Evolutionary conservation across 2,888 invertebrate genomes (phyloP).

Genomic region (Euzophera pinguis): DNA sequence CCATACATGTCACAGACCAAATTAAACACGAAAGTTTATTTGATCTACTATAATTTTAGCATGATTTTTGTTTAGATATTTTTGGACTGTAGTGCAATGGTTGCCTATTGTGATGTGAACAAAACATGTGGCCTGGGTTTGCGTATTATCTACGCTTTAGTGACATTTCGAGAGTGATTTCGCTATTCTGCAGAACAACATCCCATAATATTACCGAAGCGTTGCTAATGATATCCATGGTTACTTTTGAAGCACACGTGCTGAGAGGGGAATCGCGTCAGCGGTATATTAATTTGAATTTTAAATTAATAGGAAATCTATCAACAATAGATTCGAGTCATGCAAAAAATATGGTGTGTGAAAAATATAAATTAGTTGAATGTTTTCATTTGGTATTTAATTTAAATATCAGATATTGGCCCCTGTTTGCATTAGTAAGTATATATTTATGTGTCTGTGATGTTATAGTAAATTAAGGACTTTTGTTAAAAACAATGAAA

Average conservation of each 20-base stretch:
- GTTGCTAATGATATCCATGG: slow-evolving; percentile 53
- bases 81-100: slow-evolving; percentile 32
- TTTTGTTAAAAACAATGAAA: no score
- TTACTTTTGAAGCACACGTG: slow-evolving; percentile 58
- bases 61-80: slow-evolving; percentile 16
- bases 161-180: slow-evolving; percentile 74
- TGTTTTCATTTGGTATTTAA: no score
- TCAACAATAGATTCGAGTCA: slow-evolving; percentile 3
- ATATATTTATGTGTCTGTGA: no score
- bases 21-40: slow-evolving; percentile 22
- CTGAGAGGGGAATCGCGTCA: slow-evolving; percentile 31
- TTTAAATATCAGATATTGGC: no score
- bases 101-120: slow-evolving; percentile 48
- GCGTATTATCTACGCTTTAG: slow-evolving; percentile 66
- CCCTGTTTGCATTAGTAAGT: no score
- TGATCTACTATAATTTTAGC: slow-evolving; percentile 25
- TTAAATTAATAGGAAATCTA: slow-evolving; percentile 15
- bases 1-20: slow-evolving; percentile 30
- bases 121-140: slow-evolving; percentile 66
- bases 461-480: no score
- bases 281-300: slow-evolving; percentile 28
- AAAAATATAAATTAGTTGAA: not conserved
- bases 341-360: not conserved
- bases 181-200: slow-evolving; percentile 48
- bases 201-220: slow-evolving; percentile 36